Evolutionary conservation across 2,113 vertebrate genomes (phyloP), one percentile per base, ranked within the genome.

Genomic region (Rhinolophus sinicus): DNA sequence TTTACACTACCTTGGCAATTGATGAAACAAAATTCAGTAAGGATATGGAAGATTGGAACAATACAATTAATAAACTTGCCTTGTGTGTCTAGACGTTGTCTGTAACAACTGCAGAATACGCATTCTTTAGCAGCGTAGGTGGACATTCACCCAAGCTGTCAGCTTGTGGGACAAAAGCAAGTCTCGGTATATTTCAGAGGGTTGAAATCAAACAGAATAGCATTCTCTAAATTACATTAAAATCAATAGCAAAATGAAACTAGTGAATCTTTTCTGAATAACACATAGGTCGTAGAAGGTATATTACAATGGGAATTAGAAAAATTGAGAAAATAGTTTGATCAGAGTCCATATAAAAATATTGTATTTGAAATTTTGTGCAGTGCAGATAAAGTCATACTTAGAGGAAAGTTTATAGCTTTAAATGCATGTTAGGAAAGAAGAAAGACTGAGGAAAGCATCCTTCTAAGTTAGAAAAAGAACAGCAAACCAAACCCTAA

Each of bases 301-400:
- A 2, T 44, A 5, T 40, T 82, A 60, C 35, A 78, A 1, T 67
- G 76, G 19, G 38, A 87, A 69, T 88, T 75, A 75, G 33, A 73
- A 80, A 84, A 64, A n/a, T 80, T 72, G 44, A 95, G 54, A 60
- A 87, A 93, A 65, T 65, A 72, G n/a, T 88, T 96, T 84, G 38
- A 38, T 64, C 65, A 80, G 62, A 70, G 54, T 93, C 47, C 56
- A 69, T 75, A 88, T 88, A 54, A 93, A 95, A 93, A 85, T 76
- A 64, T 5, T 62, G 0, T n/a, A 35, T 87, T 64, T 67, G 18
- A 70, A 11, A 85, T 47, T 81, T 50, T 84, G 24, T 67, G 40
- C 15, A 19, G 22, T 80, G 8, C 22, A 93, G 77, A 33, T 70
- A 12, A 94, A 40, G 60, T 84, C 40, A 67, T 70, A 84, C 26